A percentile compares a stretch with the other conserved stretches of the same genome.
phyloP scores from a whole-genome alignment of 2,888 invertebrate species.

The Priocnemis perturbator region DNA sequence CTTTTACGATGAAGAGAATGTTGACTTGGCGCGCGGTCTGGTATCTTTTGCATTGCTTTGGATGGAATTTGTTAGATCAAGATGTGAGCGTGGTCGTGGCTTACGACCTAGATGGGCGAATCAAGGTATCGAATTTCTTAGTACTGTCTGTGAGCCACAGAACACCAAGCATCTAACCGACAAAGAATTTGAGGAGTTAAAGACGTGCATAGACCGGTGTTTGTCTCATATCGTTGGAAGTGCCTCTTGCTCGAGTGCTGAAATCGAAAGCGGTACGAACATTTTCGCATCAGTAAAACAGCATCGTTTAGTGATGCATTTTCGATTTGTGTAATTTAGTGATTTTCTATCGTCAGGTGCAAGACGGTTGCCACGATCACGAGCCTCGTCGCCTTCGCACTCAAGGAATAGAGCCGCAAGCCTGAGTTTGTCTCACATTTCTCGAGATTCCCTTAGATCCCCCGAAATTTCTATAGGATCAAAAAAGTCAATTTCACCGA shows the following conservation, averaged over 20 bases:
- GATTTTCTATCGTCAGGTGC: slow-evolving; percentile 36
- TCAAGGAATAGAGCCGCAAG: slow-evolving; percentile 56
- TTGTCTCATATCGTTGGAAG: slow-evolving; percentile 91
- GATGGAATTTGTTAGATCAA: slow-evolving; percentile 91
- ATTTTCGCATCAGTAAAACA: no score
- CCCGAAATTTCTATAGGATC: slow-evolving; percentile 41
- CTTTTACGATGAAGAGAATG: slow-evolving; percentile 75
- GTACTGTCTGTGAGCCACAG: slow-evolving; percentile 89
- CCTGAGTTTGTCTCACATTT: slow-evolving; percentile 51
- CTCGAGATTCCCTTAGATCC: slow-evolving; percentile 55
- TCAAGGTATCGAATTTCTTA: slow-evolving; percentile 91
- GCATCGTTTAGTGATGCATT: slow-evolving; percentile 3
- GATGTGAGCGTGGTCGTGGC: slow-evolving; percentile 90
- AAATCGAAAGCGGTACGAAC: slow-evolving; percentile 55
- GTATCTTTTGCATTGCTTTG: slow-evolving; percentile 87
- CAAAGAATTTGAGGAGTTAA: slow-evolving; percentile 87
- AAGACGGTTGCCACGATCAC: slow-evolving; percentile 60
- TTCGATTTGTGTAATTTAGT: neutral
- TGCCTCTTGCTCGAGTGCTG: slow-evolving; percentile 66
- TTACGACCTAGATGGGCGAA: slow-evolving; percentile 91
- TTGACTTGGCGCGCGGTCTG: slow-evolving; percentile 79
- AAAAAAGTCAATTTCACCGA: slow-evolving; percentile 43
- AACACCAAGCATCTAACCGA: slow-evolving; percentile 87
- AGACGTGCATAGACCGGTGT: slow-evolving; percentile 88
- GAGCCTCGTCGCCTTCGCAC: slow-evolving; percentile 65